Evolutionary conservation across 2,888 invertebrate genomes (phyloP).

Genomic region (Acrobasis suavella): DNA sequence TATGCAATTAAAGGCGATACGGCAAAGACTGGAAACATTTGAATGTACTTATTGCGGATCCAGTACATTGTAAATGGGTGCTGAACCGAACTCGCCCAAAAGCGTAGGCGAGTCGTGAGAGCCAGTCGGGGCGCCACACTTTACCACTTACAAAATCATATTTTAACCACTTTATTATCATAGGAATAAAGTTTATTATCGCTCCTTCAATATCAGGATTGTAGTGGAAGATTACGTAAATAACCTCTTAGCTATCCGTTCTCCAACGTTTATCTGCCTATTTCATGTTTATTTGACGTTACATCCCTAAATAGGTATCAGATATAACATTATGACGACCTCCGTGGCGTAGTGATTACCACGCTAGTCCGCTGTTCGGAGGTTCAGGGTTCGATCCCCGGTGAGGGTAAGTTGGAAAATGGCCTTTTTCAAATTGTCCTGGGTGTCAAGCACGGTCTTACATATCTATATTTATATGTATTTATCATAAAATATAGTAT

Average conservation of each 20-base stretch:
- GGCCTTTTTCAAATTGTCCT: too few relatives aligned
- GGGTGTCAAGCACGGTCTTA: too few relatives aligned
- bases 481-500: too few relatives aligned
- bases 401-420: too few relatives aligned
- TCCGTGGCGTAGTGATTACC: too few relatives aligned
- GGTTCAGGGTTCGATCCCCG: too few relatives aligned
- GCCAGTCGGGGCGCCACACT: constrained; percentile 45
- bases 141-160: constrained; percentile 31
- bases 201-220: neutral
- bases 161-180: constrained; percentile 23
- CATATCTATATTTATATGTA: too few relatives aligned
- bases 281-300: constrained; percentile 50
- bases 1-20: constrained; percentile 14
- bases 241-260: constrained; percentile 44
- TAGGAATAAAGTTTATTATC: constrained; percentile 15
- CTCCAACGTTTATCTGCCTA: constrained; percentile 50
- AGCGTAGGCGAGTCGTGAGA: constrained; percentile 65
- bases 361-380: too few relatives aligned
- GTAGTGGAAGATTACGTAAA: constrained; percentile 44
- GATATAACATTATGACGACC: constrained; percentile 31
- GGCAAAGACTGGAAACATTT: constrained; percentile 13
- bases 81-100: constrained; percentile 29
- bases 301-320: constrained; percentile 42
- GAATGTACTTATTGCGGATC: constrained; percentile 10
- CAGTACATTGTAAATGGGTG: constrained; percentile 17